Percentiles rank a stretch among this genome's conserved stretches.
Conservation (phyloP, 2,888 invertebrate species). For the Noctua fimbriata region DNA sequence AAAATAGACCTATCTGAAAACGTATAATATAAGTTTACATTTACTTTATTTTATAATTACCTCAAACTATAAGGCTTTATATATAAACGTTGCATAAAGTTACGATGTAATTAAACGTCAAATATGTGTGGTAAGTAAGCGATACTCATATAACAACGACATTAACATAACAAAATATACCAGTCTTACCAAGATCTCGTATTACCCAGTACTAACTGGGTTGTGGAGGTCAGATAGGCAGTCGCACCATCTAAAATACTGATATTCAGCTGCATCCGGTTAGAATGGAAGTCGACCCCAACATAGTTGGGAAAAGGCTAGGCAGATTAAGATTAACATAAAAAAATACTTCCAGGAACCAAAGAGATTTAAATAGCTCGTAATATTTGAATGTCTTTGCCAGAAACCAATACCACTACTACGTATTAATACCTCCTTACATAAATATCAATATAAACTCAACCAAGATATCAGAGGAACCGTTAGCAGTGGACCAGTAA, state of each 20-base stretch:
- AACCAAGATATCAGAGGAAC: constrained; percentile 36
- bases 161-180: neutral
- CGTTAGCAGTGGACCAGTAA: constrained; percentile 46
- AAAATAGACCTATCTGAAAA: neutral
- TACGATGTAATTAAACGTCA: neutral
- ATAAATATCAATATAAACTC: constrained; percentile 56
- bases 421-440: constrained; percentile 9
- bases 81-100: neutral
- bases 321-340: too few relatives aligned
- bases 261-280: too few relatives aligned
- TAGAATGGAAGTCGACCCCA: too few relatives aligned
- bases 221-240: too few relatives aligned
- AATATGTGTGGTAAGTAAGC: neutral
- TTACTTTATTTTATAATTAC: neutral
- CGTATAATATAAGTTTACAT: neutral
- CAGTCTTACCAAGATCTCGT: too few relatives aligned
- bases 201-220: too few relatives aligned
- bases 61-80: too few relatives aligned
- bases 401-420: neutral
- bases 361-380: too few relatives aligned
- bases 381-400: neutral
- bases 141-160: neutral
- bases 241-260: too few relatives aligned
- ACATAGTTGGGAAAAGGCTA: too few relatives aligned
- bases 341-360: too few relatives aligned